phyloP scores from a whole-genome alignment of 2,113 vertebrate genomes.

The Spermophilus dauricus region DNA sequence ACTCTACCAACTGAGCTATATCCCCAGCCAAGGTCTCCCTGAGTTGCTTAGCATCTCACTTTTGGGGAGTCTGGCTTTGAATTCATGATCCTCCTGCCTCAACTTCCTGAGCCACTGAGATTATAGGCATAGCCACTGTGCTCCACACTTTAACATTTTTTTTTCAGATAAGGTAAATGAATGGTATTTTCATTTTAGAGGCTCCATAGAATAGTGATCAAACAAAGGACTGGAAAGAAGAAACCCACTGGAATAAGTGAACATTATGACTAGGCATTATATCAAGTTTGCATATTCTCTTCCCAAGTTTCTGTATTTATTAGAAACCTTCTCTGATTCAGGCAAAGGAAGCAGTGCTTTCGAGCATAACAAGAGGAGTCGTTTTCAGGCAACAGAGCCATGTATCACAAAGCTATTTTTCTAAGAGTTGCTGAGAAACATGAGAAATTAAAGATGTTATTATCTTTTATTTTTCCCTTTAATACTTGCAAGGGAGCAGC shows the following conservation, averaged over 20 bases:
- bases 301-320: not conserved
- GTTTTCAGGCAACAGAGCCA: conserved; percentile 64
- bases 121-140: no score
- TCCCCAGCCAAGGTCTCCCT: no score
- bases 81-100: no score
- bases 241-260: not conserved
- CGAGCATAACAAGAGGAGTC: not conserved
- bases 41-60: no score
- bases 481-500: conserved; percentile 68
- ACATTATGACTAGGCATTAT: not conserved
- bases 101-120: no score
- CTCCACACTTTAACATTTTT: not conserved
- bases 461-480: conserved; percentile 72
- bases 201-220: not conserved
- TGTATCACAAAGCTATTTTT: conserved; percentile 69
- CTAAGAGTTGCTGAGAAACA: conserved; percentile 66
- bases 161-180: conserved; percentile 23
- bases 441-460: conserved; percentile 71
- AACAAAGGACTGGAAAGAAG: not conserved
- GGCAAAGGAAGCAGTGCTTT: conserved; percentile 1
- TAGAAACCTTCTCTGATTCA: not conserved
- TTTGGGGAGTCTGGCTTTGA: no score
- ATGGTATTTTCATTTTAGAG: not conserved
- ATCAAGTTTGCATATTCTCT: conserved; percentile 29
- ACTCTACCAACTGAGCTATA: no score